These are phyloP conservation scores for Protaetia brevitarsis DNA, from an alignment of 1,140 invertebrate genomes.

Conservation along the genomic window DNA sequence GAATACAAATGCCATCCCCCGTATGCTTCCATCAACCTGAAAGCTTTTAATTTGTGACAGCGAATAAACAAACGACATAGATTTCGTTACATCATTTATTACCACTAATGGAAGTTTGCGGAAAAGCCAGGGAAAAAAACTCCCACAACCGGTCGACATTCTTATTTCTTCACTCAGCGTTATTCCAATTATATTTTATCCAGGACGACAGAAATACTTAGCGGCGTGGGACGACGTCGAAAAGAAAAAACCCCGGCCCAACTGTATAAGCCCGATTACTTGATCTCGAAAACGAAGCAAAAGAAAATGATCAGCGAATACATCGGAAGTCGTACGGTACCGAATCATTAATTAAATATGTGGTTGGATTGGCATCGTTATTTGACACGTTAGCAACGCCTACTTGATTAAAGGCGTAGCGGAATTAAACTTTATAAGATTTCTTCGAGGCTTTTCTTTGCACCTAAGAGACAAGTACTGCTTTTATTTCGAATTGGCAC, in stretches of 20 bases:
- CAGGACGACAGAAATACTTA: constrained; percentile 14
- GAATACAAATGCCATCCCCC: too few relatives aligned
- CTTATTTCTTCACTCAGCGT: constrained; percentile 21
- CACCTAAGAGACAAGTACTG: too few relatives aligned
- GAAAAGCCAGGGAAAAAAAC: constrained; percentile 10
- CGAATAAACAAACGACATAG: constrained; percentile 31
- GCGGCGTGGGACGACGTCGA: not conserved
- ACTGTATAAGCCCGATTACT: constrained; percentile 18
- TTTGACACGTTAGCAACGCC: constrained; percentile 1
- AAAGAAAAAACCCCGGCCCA: not conserved
- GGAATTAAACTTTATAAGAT: constrained; percentile 3
- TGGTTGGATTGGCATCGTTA: constrained; percentile 10
- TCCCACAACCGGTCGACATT: constrained; percentile 3
- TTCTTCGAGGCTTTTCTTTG: constrained; percentile 9
- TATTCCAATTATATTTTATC: constrained; percentile 20
- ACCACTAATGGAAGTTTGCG: constrained; percentile 34
- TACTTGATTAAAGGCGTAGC: not conserved
- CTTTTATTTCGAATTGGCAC: too few relatives aligned
- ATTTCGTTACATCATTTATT: constrained; percentile 38
- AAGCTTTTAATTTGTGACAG: constrained; percentile 28
- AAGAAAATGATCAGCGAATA: constrained; percentile 13
- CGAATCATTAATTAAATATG: constrained; percentile 8
- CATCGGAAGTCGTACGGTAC: not conserved
- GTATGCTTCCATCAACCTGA: too few relatives aligned
- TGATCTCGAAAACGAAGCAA: constrained; percentile 3